Conservation (phyloP, 2,113 vertebrate genomes). For the Alethe castanea region DNA sequence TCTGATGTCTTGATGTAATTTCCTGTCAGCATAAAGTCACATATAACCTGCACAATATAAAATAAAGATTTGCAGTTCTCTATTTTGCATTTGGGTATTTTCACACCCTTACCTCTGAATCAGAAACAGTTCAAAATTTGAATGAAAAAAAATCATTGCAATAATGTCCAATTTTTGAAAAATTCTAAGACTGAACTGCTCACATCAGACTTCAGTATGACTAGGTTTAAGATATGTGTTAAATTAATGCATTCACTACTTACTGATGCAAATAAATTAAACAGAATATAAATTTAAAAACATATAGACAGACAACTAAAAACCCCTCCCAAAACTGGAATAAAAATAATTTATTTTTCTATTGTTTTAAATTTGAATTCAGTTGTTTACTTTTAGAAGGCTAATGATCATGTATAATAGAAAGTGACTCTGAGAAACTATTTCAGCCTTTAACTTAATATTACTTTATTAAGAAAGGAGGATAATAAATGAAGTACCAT, state of each 20-base stretch:
- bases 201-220: neutral
- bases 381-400: neutral
- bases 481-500: neutral
- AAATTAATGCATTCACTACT: neutral
- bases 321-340: rapidly evolving
- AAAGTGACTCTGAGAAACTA: neutral
- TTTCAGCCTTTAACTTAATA: neutral
- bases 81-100: neutral
- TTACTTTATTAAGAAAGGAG: neutral
- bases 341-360: neutral
- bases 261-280: neutral
- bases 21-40: neutral
- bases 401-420: neutral
- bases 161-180: neutral
- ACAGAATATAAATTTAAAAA: neutral
- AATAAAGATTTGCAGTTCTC: neutral
- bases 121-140: neutral
- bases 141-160: neutral
- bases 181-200: neutral
- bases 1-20: neutral
- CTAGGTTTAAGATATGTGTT: neutral
- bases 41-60: neutral
- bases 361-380: neutral
- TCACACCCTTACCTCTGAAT: neutral
- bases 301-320: neutral